phyloP scores from a whole-genome alignment of 1,140 invertebrate genomes.

The Lanistes nyassanus region DNA sequence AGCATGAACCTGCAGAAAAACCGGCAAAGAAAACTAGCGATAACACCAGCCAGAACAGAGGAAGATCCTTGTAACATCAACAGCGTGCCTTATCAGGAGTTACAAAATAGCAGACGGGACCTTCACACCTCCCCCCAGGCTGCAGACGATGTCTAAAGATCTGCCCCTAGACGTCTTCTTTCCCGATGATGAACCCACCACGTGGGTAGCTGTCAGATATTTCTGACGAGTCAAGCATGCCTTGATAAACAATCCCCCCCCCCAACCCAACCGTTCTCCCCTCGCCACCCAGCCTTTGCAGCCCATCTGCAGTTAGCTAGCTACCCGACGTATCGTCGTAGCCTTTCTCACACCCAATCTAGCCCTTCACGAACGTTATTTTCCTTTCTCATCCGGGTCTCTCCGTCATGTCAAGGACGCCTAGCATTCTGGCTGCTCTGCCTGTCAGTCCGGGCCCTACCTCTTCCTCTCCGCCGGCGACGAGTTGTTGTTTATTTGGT shows the following conservation, averaged over 20 bases:
- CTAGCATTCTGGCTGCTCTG: neutral
- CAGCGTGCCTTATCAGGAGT: no score
- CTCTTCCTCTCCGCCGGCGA: neutral
- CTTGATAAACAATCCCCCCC: constrained; percentile 12
- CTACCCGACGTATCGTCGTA: no score
- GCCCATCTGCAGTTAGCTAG: neutral
- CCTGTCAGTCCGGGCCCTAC: neutral
- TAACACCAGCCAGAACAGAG: no score
- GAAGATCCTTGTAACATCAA: no score
- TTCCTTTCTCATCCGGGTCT: no score
- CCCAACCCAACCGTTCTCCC: neutral
- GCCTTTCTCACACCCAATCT: neutral
- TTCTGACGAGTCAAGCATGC: constrained; percentile 10
- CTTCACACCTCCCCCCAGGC: no score
- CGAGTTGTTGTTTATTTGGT: constrained; percentile 25
- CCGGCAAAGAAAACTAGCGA: no score
- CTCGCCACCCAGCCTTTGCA: neutral
- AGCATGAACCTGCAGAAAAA: no score
- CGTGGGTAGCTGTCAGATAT: constrained; percentile 23
- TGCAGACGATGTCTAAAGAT: no score
- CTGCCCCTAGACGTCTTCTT: no score
- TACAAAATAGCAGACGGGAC: no score
- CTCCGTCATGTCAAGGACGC: no score
- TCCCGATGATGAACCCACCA: neutral
- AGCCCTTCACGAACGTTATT: neutral